These are phyloP conservation scores for Eupeodes latifasciatus DNA, from an alignment of 2,888 invertebrate genomes.

Conservation along the genomic window DNA sequence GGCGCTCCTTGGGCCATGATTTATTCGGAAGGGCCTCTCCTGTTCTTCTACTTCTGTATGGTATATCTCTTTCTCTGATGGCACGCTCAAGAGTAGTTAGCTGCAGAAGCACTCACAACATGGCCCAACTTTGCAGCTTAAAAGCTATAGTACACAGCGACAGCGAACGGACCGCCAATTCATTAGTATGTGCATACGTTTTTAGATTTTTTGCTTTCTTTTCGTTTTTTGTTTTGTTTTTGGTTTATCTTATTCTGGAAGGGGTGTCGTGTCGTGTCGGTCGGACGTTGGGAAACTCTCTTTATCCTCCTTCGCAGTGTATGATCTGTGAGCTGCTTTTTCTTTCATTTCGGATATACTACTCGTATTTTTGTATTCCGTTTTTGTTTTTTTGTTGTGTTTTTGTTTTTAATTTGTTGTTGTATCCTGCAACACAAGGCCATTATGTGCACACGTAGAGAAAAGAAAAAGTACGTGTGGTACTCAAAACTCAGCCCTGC, in stretches of 20 bases:
- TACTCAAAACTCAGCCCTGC: not conserved
- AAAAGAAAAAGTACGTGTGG: slow-evolving; percentile 42
- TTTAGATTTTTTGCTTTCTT: slow-evolving; percentile 23
- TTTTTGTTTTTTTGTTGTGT: not conserved
- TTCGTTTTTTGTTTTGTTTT: slow-evolving; percentile 10
- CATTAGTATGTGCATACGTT: slow-evolving; percentile 76
- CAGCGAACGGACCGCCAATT: slow-evolving; percentile 65
- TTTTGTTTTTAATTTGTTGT: not conserved
- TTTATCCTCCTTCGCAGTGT: not conserved
- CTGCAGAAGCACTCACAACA: slow-evolving; percentile 71
- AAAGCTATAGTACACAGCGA: slow-evolving; percentile 18
- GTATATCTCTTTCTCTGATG: slow-evolving; percentile 43
- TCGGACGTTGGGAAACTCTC: not conserved
- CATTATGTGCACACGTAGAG: slow-evolving; percentile 73
- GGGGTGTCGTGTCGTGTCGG: not conserved
- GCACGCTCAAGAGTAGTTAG: slow-evolving; percentile 74
- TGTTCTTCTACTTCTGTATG: slow-evolving; percentile 7
- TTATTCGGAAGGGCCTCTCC: slow-evolving; percentile 65
- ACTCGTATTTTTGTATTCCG: slow-evolving; percentile 23
- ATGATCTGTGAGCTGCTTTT: slow-evolving; percentile 40
- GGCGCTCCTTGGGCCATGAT: slow-evolving; percentile 71
- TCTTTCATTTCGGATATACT: slow-evolving; percentile 40
- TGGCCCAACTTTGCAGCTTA: slow-evolving; percentile 64
- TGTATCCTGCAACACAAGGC: slow-evolving; percentile 62
- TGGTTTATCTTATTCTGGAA: slow-evolving; percentile 6